These are phyloP conservation scores for Pipistrellus pygmaeus DNA, from an alignment of 2,797 vertebrate species.

Conservation along the genomic window DNA sequence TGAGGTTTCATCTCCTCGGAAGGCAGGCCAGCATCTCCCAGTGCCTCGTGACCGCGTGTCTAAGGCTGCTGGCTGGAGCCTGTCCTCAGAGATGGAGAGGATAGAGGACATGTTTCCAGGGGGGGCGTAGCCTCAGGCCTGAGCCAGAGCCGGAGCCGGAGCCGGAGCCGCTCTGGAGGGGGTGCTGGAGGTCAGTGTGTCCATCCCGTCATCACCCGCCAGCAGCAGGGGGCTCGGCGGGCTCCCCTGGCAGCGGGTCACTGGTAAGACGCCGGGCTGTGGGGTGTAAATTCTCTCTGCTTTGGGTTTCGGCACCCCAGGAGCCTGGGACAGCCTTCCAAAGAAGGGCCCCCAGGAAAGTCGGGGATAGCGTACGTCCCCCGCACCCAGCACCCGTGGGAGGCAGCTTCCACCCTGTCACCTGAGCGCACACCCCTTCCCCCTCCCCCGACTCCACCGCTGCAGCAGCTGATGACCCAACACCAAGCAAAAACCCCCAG, in stretches of 20 bases:
- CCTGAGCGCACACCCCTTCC: rapidly evolving
- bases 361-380: rapidly evolving
- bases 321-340: not conserved
- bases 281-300: not conserved
- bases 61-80: not conserved
- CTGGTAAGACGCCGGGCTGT: not conserved
- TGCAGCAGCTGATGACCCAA: not conserved
- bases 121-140: not conserved
- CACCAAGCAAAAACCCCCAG: not conserved
- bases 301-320: not conserved
- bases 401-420: not conserved
- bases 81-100: not conserved
- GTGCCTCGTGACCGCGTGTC: not conserved
- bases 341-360: not conserved
- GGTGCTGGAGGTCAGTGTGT: rapidly evolving
- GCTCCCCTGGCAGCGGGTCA: not conserved
- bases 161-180: rapidly evolving
- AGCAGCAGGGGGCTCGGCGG: not conserved
- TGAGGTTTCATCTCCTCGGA: not conserved
- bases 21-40: not conserved
- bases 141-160: not conserved
- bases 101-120: not conserved
- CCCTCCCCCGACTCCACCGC: not conserved
- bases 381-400: not conserved
- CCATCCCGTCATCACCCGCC: not conserved